Percentiles rank a stretch among this genome's conserved stretches.
Conservation (phyloP, 1,140 invertebrate genomes). For the Drosophila setifemur region DNA sequence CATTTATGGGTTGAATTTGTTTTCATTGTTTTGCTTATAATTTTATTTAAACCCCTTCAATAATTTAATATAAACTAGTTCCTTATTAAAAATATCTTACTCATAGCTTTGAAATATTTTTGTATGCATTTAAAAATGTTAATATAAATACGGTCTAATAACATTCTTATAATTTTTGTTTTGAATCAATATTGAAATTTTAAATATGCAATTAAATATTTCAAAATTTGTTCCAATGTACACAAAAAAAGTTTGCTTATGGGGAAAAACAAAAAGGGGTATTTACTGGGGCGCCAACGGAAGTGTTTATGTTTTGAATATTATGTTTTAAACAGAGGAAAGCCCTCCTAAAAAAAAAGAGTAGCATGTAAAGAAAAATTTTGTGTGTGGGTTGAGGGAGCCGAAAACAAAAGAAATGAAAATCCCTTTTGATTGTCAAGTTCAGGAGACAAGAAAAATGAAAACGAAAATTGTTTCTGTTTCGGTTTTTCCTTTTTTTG, state of each 20-base stretch:
- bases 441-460: constrained; percentile 54
- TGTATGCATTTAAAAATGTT: too few relatives aligned
- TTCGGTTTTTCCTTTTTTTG: background rate
- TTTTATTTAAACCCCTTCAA: too few relatives aligned
- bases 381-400: constrained; percentile 15
- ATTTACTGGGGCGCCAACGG: constrained; percentile 46
- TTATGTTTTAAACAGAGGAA: constrained; percentile 45
- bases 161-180: too few relatives aligned
- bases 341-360: constrained; percentile 20
- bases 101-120: too few relatives aligned
- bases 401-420: constrained; percentile 50
- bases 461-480: constrained; percentile 62
- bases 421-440: constrained; percentile 77
- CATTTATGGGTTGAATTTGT: too few relatives aligned
- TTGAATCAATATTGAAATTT: too few relatives aligned
- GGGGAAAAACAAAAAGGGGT: constrained; percentile 18
- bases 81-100: too few relatives aligned
- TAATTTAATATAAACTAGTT: too few relatives aligned
- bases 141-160: too few relatives aligned
- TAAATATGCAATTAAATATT: too few relatives aligned
- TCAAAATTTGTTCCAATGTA: too few relatives aligned
- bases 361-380: constrained; percentile 1
- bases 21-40: too few relatives aligned
- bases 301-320: constrained; percentile 70
- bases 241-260: background rate